Evolutionary conservation across 2,888 invertebrate genomes (phyloP), one percentile per base, ranked within the genome.

Genomic region (Heliconius charithonia): DNA sequence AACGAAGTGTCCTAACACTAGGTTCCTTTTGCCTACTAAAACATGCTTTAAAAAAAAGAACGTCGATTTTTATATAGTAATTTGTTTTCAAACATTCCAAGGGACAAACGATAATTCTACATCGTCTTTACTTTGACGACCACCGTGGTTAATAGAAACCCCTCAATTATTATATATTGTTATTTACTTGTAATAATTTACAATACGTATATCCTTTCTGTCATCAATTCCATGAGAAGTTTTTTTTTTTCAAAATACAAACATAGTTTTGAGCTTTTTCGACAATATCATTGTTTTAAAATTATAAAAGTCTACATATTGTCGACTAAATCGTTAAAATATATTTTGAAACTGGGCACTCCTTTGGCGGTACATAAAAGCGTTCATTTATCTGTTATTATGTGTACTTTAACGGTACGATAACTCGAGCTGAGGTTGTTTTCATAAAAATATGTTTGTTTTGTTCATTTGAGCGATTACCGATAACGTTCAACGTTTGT

Each of bases 401-500:
- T 72, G 32, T 72, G 72, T 72, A 59, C 59, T 72, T 72, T 72
- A 72, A 72, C 72, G 59, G 72, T 32, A 59, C 29, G 56, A 72
- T 72, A 72, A 72, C 72, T 72, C 72, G 56, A 32, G 75, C 51
- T 75, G 51, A 75, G 65, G 75, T 75, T 75, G 75, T 75, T 75
- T 75, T 51, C 65, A 75, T 75, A 59, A 66, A 75, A 75, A 66
- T 66, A 45, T 75, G 75, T 75, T 75, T 75, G 45, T 66, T 66
- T 75, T 75, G 45, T 51, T 12, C 25, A 75, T 75, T 75, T 66
- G 75, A 75, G 56, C 75, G 75, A 75, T 75, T 32, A 65, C 66
- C 75, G 75, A 65, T 72, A 72, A 72, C 59, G 59, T 12, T 72
- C 72, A 59, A 19, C 32, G 56, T 56, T 56, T 72, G 72, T 32